Conservation (phyloP, 2,113 vertebrate genomes). For the Neodontobutis hainanensis region DNA sequence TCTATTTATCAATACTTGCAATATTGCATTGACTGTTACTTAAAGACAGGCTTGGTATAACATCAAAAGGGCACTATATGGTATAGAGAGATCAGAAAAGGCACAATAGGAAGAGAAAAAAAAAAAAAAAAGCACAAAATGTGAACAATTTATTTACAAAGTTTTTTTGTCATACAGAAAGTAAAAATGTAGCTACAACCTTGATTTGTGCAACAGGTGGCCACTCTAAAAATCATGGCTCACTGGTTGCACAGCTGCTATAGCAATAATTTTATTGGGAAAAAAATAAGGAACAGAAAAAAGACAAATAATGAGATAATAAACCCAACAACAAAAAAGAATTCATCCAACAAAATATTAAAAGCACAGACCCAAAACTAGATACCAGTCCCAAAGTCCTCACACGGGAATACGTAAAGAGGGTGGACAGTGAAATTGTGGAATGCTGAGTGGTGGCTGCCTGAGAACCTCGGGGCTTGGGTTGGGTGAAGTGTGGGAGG, state of each 20-base stretch:
- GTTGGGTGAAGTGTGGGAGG: conserved; percentile 67
- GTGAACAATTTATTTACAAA: conserved; percentile 99
- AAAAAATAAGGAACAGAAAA: conserved; percentile 56
- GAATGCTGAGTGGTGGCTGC: conserved; percentile 88
- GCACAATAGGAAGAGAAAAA: conserved; percentile 50
- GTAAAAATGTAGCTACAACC: conserved; percentile 95
- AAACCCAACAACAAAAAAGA: conserved; percentile 77
- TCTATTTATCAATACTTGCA: too few relatives aligned
- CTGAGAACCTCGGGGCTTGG: conserved; percentile 72
- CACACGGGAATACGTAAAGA: conserved; percentile 81
- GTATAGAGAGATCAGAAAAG: conserved; percentile 18
- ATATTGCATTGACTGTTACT: too few relatives aligned
- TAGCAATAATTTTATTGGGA: conserved; percentile 85
- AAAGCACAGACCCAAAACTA: conserved; percentile 87
- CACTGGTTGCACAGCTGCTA: conserved; percentile 84
- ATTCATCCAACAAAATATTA: conserved; percentile 86
- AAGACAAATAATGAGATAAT: conserved; percentile 70
- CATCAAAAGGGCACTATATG: background rate
- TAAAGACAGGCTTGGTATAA: too few relatives aligned
- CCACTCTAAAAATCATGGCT: conserved; percentile 83
- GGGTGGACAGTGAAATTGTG: conserved; percentile 82
- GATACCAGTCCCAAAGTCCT: conserved; percentile 84
- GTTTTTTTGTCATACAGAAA: conserved; percentile 89
- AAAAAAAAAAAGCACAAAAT: conserved; percentile 85
- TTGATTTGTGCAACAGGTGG: conserved; percentile 83